These are phyloP conservation scores for Torymus aiolomorphi DNA, from an alignment of 2,888 invertebrate genomes.

Conservation along the genomic window DNA sequence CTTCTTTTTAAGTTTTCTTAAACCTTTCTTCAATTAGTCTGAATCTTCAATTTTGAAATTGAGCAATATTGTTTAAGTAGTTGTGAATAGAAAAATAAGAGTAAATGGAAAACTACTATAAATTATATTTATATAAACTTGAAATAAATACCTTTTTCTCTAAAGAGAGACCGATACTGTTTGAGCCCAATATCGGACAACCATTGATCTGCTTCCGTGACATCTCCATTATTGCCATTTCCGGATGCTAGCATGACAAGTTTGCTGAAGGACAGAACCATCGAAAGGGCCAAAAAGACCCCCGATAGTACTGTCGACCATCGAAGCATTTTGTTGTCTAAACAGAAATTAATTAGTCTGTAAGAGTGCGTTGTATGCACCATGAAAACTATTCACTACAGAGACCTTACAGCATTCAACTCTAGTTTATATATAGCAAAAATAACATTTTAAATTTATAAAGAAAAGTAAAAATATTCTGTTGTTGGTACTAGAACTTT, in stretches of 20 bases:
- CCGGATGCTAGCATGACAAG: conserved; percentile 71
- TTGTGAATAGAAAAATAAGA: no score
- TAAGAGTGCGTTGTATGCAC: not conserved
- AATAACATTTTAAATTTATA: no score
- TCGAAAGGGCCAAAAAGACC: conserved; percentile 73
- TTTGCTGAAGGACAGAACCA: conserved; percentile 73
- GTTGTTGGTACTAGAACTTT: no score
- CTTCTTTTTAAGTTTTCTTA: no score
- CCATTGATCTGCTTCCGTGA: conserved; percentile 84
- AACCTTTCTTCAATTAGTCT: no score
- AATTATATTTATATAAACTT: not conserved
- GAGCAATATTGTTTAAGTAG: no score
- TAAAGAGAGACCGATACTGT: conserved; percentile 83
- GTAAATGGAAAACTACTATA: no score
- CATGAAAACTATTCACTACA: no score
- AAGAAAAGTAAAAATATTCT: no score
- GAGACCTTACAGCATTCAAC: no score
- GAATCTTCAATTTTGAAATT: no score
- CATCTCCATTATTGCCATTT: conserved; percentile 76
- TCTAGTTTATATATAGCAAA: no score
- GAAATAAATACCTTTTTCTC: conserved; percentile 80
- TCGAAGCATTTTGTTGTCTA: conserved; percentile 72
- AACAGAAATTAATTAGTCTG: conserved; percentile 38
- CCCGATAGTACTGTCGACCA: conserved; percentile 74
- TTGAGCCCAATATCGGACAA: conserved; percentile 84